Base-by-base conservation (phyloP, 2,797 vertebrate genomes). In the Manis crassicaudata region DNA sequence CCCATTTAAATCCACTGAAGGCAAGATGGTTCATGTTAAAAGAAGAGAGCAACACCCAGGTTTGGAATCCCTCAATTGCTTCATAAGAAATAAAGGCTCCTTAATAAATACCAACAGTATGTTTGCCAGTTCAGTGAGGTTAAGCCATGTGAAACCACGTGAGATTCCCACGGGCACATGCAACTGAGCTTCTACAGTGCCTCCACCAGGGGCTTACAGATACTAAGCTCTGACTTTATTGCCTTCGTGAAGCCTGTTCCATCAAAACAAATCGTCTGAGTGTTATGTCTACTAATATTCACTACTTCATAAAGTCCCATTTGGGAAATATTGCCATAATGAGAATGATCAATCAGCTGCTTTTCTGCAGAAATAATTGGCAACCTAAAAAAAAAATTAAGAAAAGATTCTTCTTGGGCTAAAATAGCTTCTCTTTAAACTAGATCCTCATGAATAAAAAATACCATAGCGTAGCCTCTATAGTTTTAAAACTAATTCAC, bases 361-460 rank as follows among this genome's bases (percentile, higher is more conserved):
- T 67, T 67, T 92, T 68, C 86, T 84, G 32, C 43, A 75, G 76
- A 90, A 96, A 79, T 84, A 70, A 83, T 4, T 63, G 37, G 52
- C 29, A 56, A 83, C 37, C 93, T 70, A 29, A 43, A 62, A 87
- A 56, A 75, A 90, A 67, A 40, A 32, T 35, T 37, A 35, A 70
- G 56, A 77, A 60, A 60, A 79, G 6, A 70, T 75, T 67, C 81
- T 81, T 75, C 52, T 89, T 81, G 40, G 56, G 70, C 29, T 76
- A 94, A 90, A 87, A 94, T 75, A 25, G 17, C 10, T 54, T 77
- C n/a, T 62, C 32, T 58, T 93, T 58, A 80, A 93, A 70, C 6
- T 58, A 88, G 37, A 93, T 23, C 17, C 32, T 63, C 37, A 68
- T 68, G 32, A 93, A 7, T 76, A 81, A 92, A 89, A 92, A 60